Evolutionary conservation across 2,888 invertebrate species (phyloP), one percentile per base, ranked within the genome.

Genomic region (Drosophila quinaria): DNA sequence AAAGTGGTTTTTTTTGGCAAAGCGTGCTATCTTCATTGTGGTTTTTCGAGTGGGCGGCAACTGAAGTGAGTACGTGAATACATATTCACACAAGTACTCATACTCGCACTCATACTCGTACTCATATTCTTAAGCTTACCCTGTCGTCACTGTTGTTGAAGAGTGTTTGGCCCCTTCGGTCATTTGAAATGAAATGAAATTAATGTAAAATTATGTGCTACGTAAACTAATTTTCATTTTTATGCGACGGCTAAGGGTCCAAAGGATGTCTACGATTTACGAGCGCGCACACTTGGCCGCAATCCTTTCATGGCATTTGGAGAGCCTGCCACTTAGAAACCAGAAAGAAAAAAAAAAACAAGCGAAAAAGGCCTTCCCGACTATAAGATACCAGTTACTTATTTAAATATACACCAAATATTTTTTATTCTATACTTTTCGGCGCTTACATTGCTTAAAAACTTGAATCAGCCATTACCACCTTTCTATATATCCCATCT

Each of bases 171-270:
- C 19, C 42, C n/a, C 44, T 42, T 60, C 37, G 66, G 78, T 70
- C 78, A 77, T 77, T 77, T 60, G 41, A 78, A 78, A 77, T 74
- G 63, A 68, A 83, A 81, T 74, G 63, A 68, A 83, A 81, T 86
- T 81, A 86, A 86, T 82, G 82, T 84, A 74, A 84, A 82, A 83
- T 87, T 87, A 83, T 83, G 85, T 83, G 82, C 85, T 69, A 81
- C 82, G 82, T 87, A 84, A 81, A 87, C 83, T 87, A 87, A 83
- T 83, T 87, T 87, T 74, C 74, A 79, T 79, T 87, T 87, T 74
- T 76, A 79, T 79, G 70, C 73, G 63, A 61, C 41, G 66, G 52
- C 35, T 3, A 50, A 10, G 55, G 58, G 47, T 67, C 60, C 35
- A 5, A 25, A 25, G 25, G 58, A 55, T 54, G 55, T 79, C 80